Percentiles rank a stretch among this genome's conserved stretches.
phyloP scores from a whole-genome alignment of 2,797 vertebrate genomes.

The Rhincodon typus region DNA sequence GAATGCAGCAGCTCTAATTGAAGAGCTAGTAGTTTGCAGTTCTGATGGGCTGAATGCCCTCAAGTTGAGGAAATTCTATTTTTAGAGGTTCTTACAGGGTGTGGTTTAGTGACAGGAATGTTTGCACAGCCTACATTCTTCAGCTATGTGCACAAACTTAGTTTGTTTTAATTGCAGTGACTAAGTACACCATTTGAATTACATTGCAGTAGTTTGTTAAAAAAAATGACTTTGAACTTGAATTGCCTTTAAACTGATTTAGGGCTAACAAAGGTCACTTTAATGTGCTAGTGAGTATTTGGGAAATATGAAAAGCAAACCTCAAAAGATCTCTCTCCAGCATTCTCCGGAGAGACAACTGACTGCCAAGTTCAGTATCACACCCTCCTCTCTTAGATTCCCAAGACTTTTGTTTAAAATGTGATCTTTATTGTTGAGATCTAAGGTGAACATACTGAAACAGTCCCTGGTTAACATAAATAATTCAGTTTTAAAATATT shows the following conservation, averaged over 20 bases:
- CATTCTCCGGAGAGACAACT: background rate
- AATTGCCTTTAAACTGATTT: background rate
- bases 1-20: background rate
- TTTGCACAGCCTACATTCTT: background rate
- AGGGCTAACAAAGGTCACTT: background rate
- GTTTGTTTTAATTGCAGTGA: background rate
- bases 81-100: background rate
- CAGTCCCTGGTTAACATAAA: background rate
- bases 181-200: background rate
- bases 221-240: background rate
- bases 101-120: background rate
- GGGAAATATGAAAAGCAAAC: background rate
- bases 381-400: background rate
- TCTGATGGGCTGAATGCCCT: background rate
- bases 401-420: slow-evolving; percentile 1
- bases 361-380: background rate
- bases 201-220: background rate
- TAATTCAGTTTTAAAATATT: background rate
- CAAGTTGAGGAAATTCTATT: background rate
- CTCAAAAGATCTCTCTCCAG: background rate
- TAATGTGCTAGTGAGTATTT: background rate
- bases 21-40: background rate
- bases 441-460: background rate
- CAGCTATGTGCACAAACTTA: background rate
- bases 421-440: background rate